Conservation (phyloP, 2,797 vertebrate genomes). For the Clarias platycephalus region DNA sequence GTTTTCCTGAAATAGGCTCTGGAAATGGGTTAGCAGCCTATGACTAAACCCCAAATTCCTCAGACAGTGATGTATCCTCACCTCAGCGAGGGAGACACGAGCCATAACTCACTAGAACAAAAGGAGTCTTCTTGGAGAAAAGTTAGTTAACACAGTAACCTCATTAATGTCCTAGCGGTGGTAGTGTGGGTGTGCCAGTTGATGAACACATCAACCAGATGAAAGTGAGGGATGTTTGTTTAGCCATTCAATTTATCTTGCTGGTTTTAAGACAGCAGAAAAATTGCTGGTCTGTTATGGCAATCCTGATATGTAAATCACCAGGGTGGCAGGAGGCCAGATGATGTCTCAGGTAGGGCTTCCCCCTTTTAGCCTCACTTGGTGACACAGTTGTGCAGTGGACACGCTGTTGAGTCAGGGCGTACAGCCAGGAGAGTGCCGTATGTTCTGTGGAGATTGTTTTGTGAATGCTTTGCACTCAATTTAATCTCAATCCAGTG, state of each 20-base stretch:
- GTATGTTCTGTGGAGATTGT: background rate
- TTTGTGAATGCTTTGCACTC: background rate
- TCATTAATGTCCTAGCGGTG: background rate
- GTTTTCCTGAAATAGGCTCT: background rate
- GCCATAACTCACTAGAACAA: background rate
- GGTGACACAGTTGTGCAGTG: no score
- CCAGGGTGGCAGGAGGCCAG: background rate
- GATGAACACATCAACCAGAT: background rate
- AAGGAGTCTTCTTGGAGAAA: background rate
- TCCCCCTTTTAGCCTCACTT: background rate
- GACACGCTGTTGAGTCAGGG: background rate
- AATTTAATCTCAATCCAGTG: no score
- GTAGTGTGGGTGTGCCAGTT: background rate
- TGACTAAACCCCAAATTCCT: conserved; percentile 4
- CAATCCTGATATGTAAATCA: background rate
- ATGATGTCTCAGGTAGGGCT: background rate
- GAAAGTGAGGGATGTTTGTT: background rate
- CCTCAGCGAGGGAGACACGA: background rate
- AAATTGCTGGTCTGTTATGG: background rate
- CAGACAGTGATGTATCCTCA: conserved; percentile 17
- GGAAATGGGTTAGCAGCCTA: background rate
- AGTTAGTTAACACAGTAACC: background rate
- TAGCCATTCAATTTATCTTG: background rate
- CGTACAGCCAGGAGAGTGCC: background rate
- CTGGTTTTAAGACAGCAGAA: background rate